Percentiles rank a stretch among this genome's conserved stretches.
Evolutionary conservation across 2,888 invertebrate species (phyloP).

Genomic region (Andrena minutula): DNA sequence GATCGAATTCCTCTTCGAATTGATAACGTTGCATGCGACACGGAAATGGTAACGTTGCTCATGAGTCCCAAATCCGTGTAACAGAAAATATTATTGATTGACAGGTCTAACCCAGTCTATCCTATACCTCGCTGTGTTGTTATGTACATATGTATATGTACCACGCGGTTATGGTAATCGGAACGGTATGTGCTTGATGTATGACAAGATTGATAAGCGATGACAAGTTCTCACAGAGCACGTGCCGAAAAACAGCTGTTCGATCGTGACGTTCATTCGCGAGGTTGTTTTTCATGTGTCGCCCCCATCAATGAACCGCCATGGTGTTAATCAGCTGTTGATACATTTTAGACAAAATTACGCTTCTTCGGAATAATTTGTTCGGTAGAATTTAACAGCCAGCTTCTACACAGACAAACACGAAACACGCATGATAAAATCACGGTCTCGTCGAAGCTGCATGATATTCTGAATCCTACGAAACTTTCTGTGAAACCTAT

Average conservation of each 20-base stretch:
- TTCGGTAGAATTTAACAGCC: not conserved
- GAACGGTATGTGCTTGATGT: no score
- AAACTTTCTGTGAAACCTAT: slow-evolving; percentile 12
- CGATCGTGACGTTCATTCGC: not conserved
- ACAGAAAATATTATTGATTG: no score
- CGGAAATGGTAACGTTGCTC: no score
- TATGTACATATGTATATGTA: no score
- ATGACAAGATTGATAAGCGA: no score
- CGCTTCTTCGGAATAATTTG: slow-evolving; percentile 12
- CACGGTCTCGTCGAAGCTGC: not conserved
- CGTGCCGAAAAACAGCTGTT: slow-evolving; percentile 41
- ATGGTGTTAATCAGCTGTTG: slow-evolving; percentile 47
- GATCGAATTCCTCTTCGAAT: no score
- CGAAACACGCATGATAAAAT: not conserved
- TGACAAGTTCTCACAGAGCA: not conserved
- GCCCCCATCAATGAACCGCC: slow-evolving; percentile 9
- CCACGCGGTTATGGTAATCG: no score
- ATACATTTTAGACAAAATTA: slow-evolving; percentile 5
- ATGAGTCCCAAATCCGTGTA: no score
- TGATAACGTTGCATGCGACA: no score
- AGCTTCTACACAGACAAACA: slow-evolving; percentile 9
- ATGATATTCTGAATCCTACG: slow-evolving; percentile 9
- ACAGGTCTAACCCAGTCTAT: no score
- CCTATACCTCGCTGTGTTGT: no score
- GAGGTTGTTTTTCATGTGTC: not conserved